These are phyloP conservation scores for Bos taurus DNA, from an alignment of 2,113 vertebrate species.

Conservation along the genomic window DNA sequence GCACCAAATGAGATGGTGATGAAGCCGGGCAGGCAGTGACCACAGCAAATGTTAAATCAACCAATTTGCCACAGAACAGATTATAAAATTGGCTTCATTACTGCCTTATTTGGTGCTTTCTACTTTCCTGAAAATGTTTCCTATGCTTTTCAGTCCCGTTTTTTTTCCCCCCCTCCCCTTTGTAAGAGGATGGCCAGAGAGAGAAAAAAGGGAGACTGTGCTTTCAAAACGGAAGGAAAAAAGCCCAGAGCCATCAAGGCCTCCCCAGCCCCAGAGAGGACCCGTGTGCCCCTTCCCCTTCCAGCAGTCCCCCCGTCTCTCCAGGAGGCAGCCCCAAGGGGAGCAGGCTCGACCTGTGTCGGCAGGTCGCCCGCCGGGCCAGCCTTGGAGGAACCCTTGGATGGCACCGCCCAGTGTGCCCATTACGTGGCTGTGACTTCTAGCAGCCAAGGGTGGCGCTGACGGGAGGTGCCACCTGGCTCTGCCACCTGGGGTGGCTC, in stretches of 20 bases:
- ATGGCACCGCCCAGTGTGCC: background rate
- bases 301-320: background rate
- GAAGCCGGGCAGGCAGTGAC: background rate
- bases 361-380: background rate
- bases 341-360: background rate
- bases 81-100: background rate
- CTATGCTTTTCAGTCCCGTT: background rate
- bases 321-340: background rate
- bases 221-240: background rate
- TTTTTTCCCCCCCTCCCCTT: background rate
- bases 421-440: background rate
- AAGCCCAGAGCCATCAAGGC: background rate
- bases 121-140: background rate
- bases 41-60: background rate
- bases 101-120: background rate
- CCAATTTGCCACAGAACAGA: background rate
- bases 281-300: fast-evolving
- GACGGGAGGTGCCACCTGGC: background rate
- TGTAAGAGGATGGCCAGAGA: background rate
- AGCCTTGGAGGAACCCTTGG: background rate
- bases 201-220: background rate
- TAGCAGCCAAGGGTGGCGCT: background rate
- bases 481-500: too few species aligned
- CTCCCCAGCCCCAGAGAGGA: fast-evolving
- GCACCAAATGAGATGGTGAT: background rate